Evolutionary conservation across 2,797 vertebrate genomes (phyloP), one percentile per base, ranked within the genome.

Genomic region (Chiroxiphia lanceolata): DNA sequence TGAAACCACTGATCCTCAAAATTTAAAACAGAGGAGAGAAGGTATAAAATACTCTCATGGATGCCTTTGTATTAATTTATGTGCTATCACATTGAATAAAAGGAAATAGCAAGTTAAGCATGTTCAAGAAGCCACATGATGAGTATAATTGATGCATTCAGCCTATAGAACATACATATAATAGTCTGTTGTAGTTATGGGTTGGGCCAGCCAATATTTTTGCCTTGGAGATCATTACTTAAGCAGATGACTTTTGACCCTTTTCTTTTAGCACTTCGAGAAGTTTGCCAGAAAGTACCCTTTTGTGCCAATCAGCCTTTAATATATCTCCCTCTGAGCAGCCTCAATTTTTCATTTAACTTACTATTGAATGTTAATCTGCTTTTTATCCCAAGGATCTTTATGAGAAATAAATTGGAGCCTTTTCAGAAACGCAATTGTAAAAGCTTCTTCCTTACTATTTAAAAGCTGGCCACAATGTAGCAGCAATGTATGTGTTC

Each of bases 281-380:
- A 96, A 97, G 91, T 98, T 97, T 97, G 93, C 94, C 93, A 97
- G 96, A 97, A 97, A 96, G 74, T 91, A 50, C 69, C 94, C 63
- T 70, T 95, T 97, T 96, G 87, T 96, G 94, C 94, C 92, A 95
- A 94, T 76, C 91, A 89, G 86, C 92, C 64, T 71, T 86, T 94
- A 93, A 95, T 81, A 95, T 81, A 78, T 96, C 95, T 94, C 89
- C 85, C 91, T 94, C 57, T 83, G 93, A 95, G 95, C 67, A 93
- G 86, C 70, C 61, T 96, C 69, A 27, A 45, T 87, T 90, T 96
- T 97, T 97, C 80, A 75, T 91, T 96, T 96, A 90, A 90, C 85
- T 96, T 96, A 76, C 91, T 96, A 96, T 96, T 95, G 83, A 96
- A 91, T 72, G 23, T 95, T 93, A 97, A 96, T 97, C 96, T 94